Evolutionary conservation across 2,113 vertebrate genomes (phyloP), one percentile per base, ranked within the genome.

Genomic region (Meleagris gallopavo): DNA sequence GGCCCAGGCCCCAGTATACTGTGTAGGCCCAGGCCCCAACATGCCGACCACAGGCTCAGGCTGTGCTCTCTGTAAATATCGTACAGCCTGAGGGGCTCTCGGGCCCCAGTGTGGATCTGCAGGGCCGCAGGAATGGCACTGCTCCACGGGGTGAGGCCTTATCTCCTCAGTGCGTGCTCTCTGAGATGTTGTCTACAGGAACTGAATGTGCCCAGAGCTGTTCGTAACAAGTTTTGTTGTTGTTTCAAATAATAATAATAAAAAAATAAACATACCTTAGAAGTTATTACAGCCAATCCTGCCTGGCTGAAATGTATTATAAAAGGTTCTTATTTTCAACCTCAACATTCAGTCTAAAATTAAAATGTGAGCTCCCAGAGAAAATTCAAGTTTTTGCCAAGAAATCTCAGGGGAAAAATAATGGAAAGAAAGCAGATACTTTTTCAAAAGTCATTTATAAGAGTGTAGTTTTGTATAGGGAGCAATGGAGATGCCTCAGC

Each of bases 331-430:
- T 55, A 11, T 52, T 61, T 83, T 67, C 92, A 41, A 61, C 60
- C 65, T 74, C 64, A 94, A 90, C 0, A 0, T 20, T 46, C 83
- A n/a, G 58, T 77, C 76, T 83, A 16, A 76, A 62, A 62, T 5
- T 70, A 72, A 96, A 96, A 94, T 1, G 0, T 77, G 92, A 96
- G 46, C 84, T 90, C 45, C 40, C 65, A 77, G 60, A 85, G 72
- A 74, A 94, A 77, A 73, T 55, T 25, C 21, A 62, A 17, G 2
- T 13, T 90, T 85, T 55, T 80, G 92, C 83, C 96, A 91, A 36
- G n/a, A n/a, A 14, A 13, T 50, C 85, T 76, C 45, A 52, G 2
- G 88, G 80, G 88, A 66, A 91, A 89, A 87, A 85, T 19, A 82
- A 72, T 32, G 77, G 91, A 78, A 91, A 87, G 78, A 34, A 87